phyloP scores from a whole-genome alignment of 2,113 vertebrate species.

The Lophotis ruficrista region DNA sequence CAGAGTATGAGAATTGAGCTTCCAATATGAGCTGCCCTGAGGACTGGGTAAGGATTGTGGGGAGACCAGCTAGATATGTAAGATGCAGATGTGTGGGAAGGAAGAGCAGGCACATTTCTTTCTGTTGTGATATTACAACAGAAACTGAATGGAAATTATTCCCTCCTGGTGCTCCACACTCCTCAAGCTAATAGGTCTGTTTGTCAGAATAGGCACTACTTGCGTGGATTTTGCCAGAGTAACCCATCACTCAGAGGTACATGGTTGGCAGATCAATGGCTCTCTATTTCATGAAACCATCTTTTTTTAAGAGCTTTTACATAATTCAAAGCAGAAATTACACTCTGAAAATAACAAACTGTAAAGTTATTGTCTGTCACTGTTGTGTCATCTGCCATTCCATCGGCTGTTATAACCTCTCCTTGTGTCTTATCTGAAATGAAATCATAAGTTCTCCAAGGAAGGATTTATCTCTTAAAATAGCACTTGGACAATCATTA shows the following conservation, averaged over 20 bases:
- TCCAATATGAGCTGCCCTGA: not conserved
- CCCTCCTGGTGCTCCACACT: not conserved
- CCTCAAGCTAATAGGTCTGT: not conserved
- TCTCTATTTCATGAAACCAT: not conserved
- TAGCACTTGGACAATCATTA: not conserved
- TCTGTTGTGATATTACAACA: not conserved
- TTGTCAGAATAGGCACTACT: not conserved
- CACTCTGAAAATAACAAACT: conserved; percentile 25
- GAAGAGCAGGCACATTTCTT: not conserved
- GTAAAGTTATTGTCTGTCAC: not conserved
- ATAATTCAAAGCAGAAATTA: conserved; percentile 22
- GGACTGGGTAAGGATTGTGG: not conserved
- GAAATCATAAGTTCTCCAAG: not conserved
- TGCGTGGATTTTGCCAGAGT: not conserved
- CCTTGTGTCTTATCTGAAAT: conserved; percentile 5
- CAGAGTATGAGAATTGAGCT: not conserved
- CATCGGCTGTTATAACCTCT: not conserved
- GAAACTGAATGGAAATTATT: not conserved
- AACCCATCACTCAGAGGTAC: not conserved
- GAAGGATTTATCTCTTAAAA: not conserved
- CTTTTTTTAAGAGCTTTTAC: not conserved
- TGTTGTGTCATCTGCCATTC: not conserved
- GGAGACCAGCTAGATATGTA: not conserved
- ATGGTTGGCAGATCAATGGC: not conserved
- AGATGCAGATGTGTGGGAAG: not conserved